A percentile compares a stretch with the other conserved stretches of the same genome.
Evolutionary conservation across 2,113 vertebrate genomes (phyloP).

Genomic region (Phoxinus phoxinus): DNA sequence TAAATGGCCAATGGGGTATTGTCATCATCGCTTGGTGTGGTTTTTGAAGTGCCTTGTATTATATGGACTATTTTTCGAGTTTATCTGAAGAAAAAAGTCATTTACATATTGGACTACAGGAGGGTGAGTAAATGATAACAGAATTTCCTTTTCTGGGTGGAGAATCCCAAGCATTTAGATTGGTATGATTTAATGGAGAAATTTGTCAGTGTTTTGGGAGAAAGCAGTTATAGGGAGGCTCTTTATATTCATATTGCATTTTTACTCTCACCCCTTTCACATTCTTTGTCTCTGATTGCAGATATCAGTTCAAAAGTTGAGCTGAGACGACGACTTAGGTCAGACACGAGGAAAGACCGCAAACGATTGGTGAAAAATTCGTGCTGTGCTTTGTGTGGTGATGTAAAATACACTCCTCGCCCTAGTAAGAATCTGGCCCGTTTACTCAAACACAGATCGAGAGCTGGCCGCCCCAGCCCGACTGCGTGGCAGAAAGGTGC

Average conservation of each 20-base stretch:
- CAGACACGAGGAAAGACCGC: conserved; percentile 27
- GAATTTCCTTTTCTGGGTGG: not conserved
- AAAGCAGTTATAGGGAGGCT: not conserved
- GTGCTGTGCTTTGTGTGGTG: conserved; percentile 57
- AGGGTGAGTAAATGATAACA: not conserved
- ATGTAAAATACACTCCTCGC: conserved; percentile 45
- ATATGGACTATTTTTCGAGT: not conserved
- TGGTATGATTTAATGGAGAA: not conserved
- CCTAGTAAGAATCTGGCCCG: conserved; percentile 35
- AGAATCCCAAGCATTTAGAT: not conserved
- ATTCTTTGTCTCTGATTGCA: conserved; percentile 50
- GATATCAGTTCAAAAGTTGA: conserved; percentile 47
- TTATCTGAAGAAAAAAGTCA: not conserved
- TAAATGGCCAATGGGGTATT: not conserved
- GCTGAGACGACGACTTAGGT: conserved; percentile 38
- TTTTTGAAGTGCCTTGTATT: not conserved
- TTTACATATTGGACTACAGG: not conserved
- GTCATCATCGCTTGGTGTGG: not conserved
- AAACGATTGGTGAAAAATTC: conserved; percentile 54
- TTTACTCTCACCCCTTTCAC: conserved; percentile 29
- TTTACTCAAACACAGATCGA: not conserved
- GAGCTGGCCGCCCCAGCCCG: not conserved
- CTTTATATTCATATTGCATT: not conserved
- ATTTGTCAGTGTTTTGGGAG: not conserved
- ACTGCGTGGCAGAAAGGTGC: conserved; percentile 9